Conservation (phyloP, 2,888 invertebrate genomes). For the Calameuta filiformis region DNA sequence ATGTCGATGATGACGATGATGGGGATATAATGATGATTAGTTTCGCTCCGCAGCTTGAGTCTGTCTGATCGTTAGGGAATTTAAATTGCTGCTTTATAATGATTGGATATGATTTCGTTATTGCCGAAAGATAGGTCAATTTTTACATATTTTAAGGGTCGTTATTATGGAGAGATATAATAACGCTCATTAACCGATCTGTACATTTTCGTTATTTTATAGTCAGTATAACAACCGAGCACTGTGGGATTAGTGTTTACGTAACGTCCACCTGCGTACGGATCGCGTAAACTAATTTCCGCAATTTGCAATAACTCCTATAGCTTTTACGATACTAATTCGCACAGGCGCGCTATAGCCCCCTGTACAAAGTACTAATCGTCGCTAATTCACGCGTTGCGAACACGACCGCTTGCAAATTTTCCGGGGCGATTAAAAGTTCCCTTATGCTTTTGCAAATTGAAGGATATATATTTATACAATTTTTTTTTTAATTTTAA, state of each 20-base stretch:
- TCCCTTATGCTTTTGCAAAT: background rate
- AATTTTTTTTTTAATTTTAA: too few relatives aligned
- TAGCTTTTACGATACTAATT: constrained; percentile 19
- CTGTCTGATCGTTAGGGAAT: background rate
- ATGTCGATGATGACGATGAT: background rate
- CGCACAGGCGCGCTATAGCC: constrained; percentile 13
- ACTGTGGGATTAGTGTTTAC: constrained; percentile 27
- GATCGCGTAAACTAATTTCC: constrained; percentile 21
- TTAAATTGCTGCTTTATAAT: background rate
- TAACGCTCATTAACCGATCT: background rate
- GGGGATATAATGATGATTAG: background rate
- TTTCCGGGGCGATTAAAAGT: background rate
- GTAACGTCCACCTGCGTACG: constrained; percentile 20
- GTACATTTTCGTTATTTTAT: background rate
- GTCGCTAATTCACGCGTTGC: constrained; percentile 12
- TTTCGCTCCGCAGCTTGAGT: background rate
- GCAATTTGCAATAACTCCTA: constrained; percentile 24
- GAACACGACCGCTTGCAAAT: background rate
- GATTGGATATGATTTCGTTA: background rate
- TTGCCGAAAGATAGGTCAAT: background rate
- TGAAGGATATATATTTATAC: background rate
- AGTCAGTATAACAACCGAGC: background rate
- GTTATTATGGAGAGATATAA: background rate
- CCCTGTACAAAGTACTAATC: constrained; percentile 23
- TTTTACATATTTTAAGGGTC: background rate